Evolutionary conservation across 2,113 vertebrate genomes (phyloP).

Genomic region (Camelus bactrianus): DNA sequence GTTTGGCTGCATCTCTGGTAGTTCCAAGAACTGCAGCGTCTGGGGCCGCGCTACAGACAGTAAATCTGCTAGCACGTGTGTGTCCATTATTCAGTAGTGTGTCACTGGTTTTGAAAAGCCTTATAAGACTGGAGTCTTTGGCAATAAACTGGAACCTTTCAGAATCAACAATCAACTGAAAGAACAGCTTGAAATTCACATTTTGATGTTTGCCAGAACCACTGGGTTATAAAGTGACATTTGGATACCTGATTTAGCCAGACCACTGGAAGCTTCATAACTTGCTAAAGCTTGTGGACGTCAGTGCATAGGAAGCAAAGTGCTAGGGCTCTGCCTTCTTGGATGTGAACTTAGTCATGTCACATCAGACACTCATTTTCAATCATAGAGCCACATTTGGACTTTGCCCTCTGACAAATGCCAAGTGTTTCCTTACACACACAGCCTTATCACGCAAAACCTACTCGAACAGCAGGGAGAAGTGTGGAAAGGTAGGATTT

Average conservation of each 20-base stretch:
- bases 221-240: not conserved
- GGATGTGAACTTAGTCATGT: not conserved
- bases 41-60: not conserved
- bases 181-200: constrained; percentile 12
- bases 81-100: not conserved
- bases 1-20: not conserved
- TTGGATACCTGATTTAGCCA: not conserved
- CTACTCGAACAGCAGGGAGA: not conserved
- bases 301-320: not conserved
- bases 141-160: not conserved
- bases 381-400: not conserved
- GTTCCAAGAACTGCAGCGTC: not conserved
- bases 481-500: not conserved
- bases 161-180: not conserved
- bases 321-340: not conserved
- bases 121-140: not conserved
- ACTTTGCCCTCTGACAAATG: not conserved
- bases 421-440: not conserved
- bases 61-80: not conserved
- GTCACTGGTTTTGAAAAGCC: not conserved
- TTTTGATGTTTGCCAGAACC: not conserved
- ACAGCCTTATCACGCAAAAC: not conserved
- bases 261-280: not conserved
- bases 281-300: not conserved
- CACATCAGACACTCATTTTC: not conserved